Evolutionary conservation across 2,113 vertebrate species (phyloP), one percentile per base, ranked within the genome.

Genomic region (Peromyscus polionotus): DNA sequence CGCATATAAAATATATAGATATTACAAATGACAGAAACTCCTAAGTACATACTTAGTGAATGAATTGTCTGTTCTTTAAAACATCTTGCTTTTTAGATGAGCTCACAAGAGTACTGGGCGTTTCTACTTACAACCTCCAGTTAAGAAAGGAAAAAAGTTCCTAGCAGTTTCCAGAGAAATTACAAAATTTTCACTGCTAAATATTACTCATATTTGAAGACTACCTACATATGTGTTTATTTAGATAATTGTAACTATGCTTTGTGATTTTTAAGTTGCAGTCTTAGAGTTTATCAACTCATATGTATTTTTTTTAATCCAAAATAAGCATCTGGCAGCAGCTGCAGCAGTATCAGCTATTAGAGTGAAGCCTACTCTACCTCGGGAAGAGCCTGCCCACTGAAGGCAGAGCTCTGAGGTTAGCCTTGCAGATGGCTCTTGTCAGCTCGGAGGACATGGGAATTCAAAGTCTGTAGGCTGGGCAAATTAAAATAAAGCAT

Each of bases 241-340:
- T 84, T 45, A 42, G 92, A 77, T 83, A 17, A 89, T 45, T 73
- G 51, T 39, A 65, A 61, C 65, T 94, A 75, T 45, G 4, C 67
- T 45, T 89, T 83, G 2, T 85, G 48, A 92, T 91, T 88, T 83
- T 91, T 63, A 91, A 93, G 72, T 91, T 89, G 14, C 17, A 76
- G 42, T 42, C 42, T 65, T 86, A 67, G 45, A 84, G 39, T 33
- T 36, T 24, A n/a, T 19, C 51, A n/a, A 24, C 51, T 81, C 11
- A 4, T n/a, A n/a, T 81, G 28, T 19, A 54, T 54, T 54, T 9
- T 33, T 17, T 79, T 85, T 9, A 1, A 63, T 88, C 57, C 61
- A 28, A 2, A 20, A 63, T 36, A 63, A 57, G 16, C 63, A n/a
- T 87, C 42, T 81, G 76, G 51, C 17, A 81, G 65, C 76, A 79